phyloP scores from a whole-genome alignment of 2,113 vertebrate species.

The Lophochroa leadbeateri region DNA sequence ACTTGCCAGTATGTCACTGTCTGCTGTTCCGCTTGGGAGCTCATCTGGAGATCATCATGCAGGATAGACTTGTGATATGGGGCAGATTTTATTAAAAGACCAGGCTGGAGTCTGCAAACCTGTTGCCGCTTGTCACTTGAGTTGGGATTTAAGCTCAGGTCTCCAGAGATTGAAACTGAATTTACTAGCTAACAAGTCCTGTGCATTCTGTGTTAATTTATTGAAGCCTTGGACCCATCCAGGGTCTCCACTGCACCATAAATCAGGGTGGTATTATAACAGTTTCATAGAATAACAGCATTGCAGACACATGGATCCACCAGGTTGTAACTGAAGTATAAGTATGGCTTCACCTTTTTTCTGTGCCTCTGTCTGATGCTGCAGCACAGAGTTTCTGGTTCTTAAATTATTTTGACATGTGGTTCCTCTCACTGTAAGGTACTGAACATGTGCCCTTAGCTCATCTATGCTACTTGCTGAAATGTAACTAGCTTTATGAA shows the following conservation, averaged over 20 bases:
- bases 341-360: background rate
- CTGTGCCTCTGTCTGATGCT: background rate
- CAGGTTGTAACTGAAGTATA: background rate
- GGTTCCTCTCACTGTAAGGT: background rate
- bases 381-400: background rate
- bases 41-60: background rate
- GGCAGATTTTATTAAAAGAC: constrained; percentile 14
- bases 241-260: background rate
- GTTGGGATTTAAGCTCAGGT: background rate
- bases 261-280: background rate
- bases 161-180: background rate
- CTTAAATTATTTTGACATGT: background rate
- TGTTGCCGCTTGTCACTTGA: background rate
- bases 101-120: background rate
- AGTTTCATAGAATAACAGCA: background rate
- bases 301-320: background rate
- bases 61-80: background rate
- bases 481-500: background rate
- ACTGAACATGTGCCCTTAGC: background rate
- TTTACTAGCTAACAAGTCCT: background rate
- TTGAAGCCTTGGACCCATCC: background rate
- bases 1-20: constrained; percentile 29
- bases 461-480: background rate
- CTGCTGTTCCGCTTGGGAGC: background rate
- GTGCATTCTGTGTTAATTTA: background rate